Evolutionary conservation across 2,113 vertebrate genomes (phyloP), one percentile per base, ranked within the genome.

Genomic region (Poecile atricapillus): DNA sequence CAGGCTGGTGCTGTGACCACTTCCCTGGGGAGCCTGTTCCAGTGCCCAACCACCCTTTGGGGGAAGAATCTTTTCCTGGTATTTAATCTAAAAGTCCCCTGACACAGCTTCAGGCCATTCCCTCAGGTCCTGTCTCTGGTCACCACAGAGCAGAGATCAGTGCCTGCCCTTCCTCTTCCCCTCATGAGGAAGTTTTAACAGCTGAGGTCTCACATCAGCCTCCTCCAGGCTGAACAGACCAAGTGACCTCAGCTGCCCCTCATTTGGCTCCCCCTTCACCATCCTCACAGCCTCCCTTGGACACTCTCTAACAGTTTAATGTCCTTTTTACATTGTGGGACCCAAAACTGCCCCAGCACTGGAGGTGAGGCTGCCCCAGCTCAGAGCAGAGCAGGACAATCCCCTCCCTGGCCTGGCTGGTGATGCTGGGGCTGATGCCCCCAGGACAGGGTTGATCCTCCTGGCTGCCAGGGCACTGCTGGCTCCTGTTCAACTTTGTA

Each of bases 271-370:
- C 52, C 1, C 11, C 11, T 86, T 35, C 43, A 14, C 16, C 15
- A 31, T 35, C 21, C 0, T n/a, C 1, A 0, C 3, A 2, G 8
- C 24, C 25, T 16, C 24, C 20, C 1, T 31, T 30, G 43, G 20
- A 58, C 3, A 0, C 10, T 41, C 30, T 58, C 1, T 18, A 17
- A 24, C 0, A 17, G 35, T 3, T 75, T 11, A 8, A 25, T 37
- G 2, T 43, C 8, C 5, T 44, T 46, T 1, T 5, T 16, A 2
- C 2, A 44, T 12, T 59, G 31, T 52, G 35, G 0, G 11, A 15
- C 9, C 17, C 39, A 22, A 2, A 46, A 3, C 25, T 76, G 23
- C 25, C 28, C 52, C 43, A 65, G 43, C 15, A 58, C 43, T 21
- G 0, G 8, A 41, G 30, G 20, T 67, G 52, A 65, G 70, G 43